Conservation (phyloP, 2,797 vertebrate species). For the Cynopterus sphinx region DNA sequence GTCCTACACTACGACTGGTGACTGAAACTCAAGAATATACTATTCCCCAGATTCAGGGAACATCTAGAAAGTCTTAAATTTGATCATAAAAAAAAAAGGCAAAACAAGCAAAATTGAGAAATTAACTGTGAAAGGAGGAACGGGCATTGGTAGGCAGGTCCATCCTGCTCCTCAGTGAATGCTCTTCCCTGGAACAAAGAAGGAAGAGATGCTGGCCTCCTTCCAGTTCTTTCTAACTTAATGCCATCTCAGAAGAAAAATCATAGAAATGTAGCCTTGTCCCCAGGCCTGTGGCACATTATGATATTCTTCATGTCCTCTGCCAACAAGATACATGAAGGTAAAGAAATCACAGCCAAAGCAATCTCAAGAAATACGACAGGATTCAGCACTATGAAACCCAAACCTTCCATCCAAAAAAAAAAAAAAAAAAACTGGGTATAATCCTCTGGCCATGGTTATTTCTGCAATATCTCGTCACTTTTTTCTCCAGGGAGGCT, state of each 20-base stretch:
- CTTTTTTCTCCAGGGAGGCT: not conserved
- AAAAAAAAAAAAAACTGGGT: not conserved
- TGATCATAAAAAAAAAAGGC: not conserved
- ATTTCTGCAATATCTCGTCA: not conserved
- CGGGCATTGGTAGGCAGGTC: not conserved
- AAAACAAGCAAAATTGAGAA: not conserved
- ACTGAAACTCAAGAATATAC: not conserved
- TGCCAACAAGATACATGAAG: slow-evolving; percentile 1
- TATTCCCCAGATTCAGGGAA: not conserved
- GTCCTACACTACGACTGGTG: not conserved
- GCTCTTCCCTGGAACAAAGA: not conserved
- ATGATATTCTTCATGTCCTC: not conserved
- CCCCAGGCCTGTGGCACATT: not conserved
- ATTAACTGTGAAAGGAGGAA: not conserved
- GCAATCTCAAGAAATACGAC: not conserved
- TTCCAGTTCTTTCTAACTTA: not conserved
- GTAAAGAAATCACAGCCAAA: not conserved
- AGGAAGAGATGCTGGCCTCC: not conserved
- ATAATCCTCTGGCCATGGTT: not conserved
- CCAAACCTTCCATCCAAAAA: not conserved
- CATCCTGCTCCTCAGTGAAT: not conserved
- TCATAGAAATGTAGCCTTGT: not conserved
- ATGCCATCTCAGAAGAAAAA: not conserved
- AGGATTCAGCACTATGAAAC: not conserved
- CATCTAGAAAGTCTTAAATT: not conserved